Conservation (phyloP, 2,797 vertebrate species). For the Jordanella pulchra region DNA sequence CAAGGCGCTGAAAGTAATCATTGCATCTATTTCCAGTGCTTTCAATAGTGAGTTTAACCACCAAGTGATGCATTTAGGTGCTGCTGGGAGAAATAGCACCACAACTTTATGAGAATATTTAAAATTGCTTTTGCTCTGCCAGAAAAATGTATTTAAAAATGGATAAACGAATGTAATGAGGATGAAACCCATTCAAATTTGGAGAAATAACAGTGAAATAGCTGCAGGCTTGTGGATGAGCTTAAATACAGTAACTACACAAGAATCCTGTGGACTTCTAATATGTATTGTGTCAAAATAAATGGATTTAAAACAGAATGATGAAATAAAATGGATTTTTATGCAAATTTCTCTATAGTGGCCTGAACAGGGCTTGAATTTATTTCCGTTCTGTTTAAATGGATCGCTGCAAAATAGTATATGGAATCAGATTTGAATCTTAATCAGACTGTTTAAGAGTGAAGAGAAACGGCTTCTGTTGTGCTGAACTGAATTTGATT, state of each 20-base stretch:
- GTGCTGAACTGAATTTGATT: too few relatives aligned
- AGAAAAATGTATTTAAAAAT: not conserved
- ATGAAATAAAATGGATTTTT: too few relatives aligned
- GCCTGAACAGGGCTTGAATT: not conserved
- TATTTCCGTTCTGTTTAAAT: not conserved
- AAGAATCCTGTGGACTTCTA: not conserved
- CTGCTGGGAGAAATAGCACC: not conserved
- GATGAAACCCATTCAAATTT: not conserved
- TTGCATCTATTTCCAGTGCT: not conserved
- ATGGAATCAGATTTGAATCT: not conserved
- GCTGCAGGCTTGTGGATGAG: too few relatives aligned
- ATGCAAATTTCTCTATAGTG: not conserved
- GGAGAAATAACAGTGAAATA: not conserved
- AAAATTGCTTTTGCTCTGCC: not conserved
- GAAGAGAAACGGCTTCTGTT: too few relatives aligned
- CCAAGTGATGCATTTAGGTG: not conserved
- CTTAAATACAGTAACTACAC: not conserved
- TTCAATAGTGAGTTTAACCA: not conserved
- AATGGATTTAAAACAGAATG: too few relatives aligned
- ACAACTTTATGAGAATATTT: not conserved
- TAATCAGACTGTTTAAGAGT: too few relatives aligned
- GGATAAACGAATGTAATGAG: not conserved
- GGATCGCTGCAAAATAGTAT: not conserved
- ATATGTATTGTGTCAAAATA: too few relatives aligned
- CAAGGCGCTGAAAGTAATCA: not conserved